Evolutionary conservation across 2,888 invertebrate genomes (phyloP), one percentile per base, ranked within the genome.

Genomic region (Harmothoe impar): DNA sequence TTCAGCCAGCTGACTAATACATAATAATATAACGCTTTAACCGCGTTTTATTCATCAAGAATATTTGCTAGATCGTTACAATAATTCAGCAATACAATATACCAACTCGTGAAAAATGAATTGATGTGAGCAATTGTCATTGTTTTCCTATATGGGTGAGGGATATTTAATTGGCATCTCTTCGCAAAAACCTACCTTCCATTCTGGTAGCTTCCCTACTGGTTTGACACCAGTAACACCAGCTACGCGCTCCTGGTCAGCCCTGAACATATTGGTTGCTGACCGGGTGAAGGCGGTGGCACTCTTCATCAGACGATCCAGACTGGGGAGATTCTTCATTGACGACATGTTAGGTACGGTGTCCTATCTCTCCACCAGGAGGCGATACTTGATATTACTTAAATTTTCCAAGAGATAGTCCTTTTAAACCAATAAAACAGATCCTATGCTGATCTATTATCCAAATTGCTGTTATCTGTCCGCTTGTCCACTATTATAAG

Each of bases 201-300:
- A 72, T 72, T 72, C 72, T 29, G 72, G 72, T 29, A 72, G 72
- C 17, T 72, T 72, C 7, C 72, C 72, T 0, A 29, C 72, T 1
- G 72, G 72, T 29, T 72, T 72, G 29, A 72, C 29, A 3, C 72
- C 72, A 3, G 72, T 72, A 17, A 72, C 29, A 3, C 72, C 72
- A 3, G 72, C 20, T 15, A 72, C 25, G 17, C 20, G 72, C 25
- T 72, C n/a, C 15, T 23, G 72, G 0, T 72, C 72, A 29, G 3
- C 72, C 29, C 72, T n/a, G 72, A 72, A 72, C n/a, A 72, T 23
- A 17, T 72, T 72, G 72, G 72, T n/a, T 7, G 72, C 72, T 29
- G 72, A 72, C 29, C 72, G 72, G 5, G 25, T 3, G 25, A 72
- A 3, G 29, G 72, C 72, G 5, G 72, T 17, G 17, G 72, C 72